phyloP scores from a whole-genome alignment of 2,113 vertebrate genomes.

The Antechinus stuartii region DNA sequence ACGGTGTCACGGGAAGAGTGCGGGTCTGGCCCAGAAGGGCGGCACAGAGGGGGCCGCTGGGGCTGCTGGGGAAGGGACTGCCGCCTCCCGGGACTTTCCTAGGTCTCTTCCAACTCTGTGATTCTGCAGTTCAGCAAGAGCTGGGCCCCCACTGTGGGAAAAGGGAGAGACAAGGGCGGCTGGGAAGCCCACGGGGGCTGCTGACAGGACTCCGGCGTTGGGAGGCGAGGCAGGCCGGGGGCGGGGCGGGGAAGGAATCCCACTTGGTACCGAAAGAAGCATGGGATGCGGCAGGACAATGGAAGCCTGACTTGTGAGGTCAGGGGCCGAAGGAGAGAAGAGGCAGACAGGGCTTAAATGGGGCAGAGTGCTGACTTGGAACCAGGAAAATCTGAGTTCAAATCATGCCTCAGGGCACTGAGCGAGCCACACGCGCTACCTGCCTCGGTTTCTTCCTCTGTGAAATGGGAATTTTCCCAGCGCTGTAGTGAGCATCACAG shows the following conservation, averaged over 20 bases:
- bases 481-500: no score
- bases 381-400: not conserved
- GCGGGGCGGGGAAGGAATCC: not conserved
- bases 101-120: not conserved
- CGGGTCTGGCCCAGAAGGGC: no score
- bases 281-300: not conserved
- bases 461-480: not conserved
- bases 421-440: no score
- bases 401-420: not conserved
- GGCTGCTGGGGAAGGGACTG: not conserved
- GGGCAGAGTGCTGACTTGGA: no score
- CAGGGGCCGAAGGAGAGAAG: not conserved
- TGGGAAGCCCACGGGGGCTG: not conserved
- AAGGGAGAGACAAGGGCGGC: not conserved
- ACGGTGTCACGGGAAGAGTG: no score
- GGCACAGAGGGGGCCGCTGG: no score
- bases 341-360: not conserved
- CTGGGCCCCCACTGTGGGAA: not conserved
- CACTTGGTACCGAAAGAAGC: not conserved
- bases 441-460: no score
- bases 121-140: not conserved
- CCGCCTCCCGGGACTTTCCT: not conserved
- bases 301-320: not conserved
- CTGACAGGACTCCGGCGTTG: not conserved
- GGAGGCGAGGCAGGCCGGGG: not conserved